Evolutionary conservation across 1,140 invertebrate genomes (phyloP).

Genomic region (Acromyrmex heyeri): DNA sequence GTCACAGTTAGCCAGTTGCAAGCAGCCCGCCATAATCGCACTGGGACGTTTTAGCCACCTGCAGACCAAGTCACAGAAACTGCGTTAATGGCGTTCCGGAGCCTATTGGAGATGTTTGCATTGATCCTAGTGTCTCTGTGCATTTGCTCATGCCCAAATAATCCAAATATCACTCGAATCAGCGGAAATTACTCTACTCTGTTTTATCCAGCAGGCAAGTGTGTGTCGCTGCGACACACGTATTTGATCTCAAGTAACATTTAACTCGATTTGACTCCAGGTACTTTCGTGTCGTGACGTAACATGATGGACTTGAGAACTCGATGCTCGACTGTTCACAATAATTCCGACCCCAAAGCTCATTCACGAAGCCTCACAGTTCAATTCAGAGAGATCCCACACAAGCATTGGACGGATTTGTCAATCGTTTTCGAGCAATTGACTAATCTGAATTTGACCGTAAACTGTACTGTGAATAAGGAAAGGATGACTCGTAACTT

Average conservation of each 20-base stretch:
- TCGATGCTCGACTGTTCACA: slow-evolving; percentile 77
- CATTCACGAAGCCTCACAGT: slow-evolving; percentile 67
- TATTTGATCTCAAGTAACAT: slow-evolving; percentile 78
- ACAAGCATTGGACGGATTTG: slow-evolving; percentile 65
- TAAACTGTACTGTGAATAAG: slow-evolving; percentile 75
- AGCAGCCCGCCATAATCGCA: slow-evolving; percentile 83
- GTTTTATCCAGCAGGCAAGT: slow-evolving; percentile 85
- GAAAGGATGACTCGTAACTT: slow-evolving; percentile 66
- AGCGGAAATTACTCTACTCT: slow-evolving; percentile 81
- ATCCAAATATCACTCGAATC: slow-evolving; percentile 76
- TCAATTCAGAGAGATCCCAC: slow-evolving; percentile 76
- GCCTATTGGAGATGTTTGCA: slow-evolving; percentile 80
- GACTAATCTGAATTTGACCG: slow-evolving; percentile 79
- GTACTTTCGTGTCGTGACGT: slow-evolving; percentile 75
- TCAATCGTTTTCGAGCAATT: slow-evolving; percentile 74
- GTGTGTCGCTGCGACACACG: slow-evolving; percentile 79
- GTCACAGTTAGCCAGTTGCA: slow-evolving; percentile 83
- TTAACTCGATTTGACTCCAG: slow-evolving; percentile 80
- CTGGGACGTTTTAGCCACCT: slow-evolving; percentile 85
- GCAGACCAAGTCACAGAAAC: slow-evolving; percentile 87
- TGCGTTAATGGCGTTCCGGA: slow-evolving; percentile 85
- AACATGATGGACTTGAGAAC: slow-evolving; percentile 78
- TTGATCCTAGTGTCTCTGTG: slow-evolving; percentile 85
- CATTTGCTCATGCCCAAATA: slow-evolving; percentile 83
- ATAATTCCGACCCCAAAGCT: slow-evolving; percentile 72